A percentile compares a stretch with the other conserved stretches of the same genome.
Conservation (phyloP, 92 coral and sea anemone genomes). For the Bergia sp. region DNA sequence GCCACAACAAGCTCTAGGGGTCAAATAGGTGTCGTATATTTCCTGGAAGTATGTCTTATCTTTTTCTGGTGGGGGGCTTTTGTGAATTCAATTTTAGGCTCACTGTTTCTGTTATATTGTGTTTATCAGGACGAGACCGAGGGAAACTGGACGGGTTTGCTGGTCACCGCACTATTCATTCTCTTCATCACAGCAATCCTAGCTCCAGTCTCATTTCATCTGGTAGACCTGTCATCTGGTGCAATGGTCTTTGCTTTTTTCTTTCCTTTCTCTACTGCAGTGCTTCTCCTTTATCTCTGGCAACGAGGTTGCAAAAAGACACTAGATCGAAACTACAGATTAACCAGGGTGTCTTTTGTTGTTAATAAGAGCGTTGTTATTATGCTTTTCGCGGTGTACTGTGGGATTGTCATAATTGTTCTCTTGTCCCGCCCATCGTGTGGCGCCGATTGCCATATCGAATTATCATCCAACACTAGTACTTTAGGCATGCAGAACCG, state of each 20-base stretch:
- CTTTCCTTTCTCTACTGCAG: conserved; percentile 60
- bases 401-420: conserved; percentile 50
- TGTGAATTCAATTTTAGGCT: conserved; percentile 55
- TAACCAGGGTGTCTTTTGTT: conserved; percentile 57
- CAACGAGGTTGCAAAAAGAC: conserved; percentile 59
- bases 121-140: conserved; percentile 55
- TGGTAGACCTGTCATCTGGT: conserved; percentile 59
- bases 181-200: conserved; percentile 60
- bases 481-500: neutral
- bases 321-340: conserved; percentile 27
- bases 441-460: conserved; percentile 60
- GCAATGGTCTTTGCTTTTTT: conserved; percentile 71
- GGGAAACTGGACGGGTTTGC: conserved; percentile 33
- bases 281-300: conserved; percentile 56
- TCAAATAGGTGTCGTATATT: conserved; percentile 49
- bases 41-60: conserved; percentile 52
- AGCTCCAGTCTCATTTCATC: conserved; percentile 63
- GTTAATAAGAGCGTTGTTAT: conserved; percentile 52
- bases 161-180: conserved; percentile 37
- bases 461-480: conserved; percentile 21
- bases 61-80: conserved; percentile 72
- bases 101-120: conserved; percentile 52
- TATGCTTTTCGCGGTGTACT: conserved; percentile 45
- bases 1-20: conserved; percentile 29
- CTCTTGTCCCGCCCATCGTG: conserved; percentile 43